Conservation (phyloP, 2,797 vertebrate species). For the Dallia pectoralis region DNA sequence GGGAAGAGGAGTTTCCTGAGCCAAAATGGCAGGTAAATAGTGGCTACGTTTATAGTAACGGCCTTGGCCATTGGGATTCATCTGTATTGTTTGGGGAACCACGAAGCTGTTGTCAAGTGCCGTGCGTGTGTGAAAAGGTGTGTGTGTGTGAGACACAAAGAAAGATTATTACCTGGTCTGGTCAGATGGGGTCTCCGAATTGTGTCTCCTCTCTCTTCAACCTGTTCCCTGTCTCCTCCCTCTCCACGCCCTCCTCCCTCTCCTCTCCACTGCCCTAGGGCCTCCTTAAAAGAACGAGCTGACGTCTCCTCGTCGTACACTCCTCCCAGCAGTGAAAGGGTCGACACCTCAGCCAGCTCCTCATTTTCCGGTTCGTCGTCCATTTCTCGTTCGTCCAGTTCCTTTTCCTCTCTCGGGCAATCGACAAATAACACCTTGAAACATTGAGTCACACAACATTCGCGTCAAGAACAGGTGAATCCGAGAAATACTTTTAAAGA, state of each 20-base stretch:
- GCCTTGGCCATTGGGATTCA: neutral
- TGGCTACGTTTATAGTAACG: neutral
- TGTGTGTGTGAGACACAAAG: neutral
- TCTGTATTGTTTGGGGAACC: neutral
- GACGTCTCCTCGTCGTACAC: constrained; percentile 79
- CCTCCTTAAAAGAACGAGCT: constrained; percentile 79
- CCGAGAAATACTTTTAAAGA: neutral
- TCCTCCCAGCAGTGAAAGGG: constrained; percentile 62
- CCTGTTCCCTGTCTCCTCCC: constrained; percentile 52
- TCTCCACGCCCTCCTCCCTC: constrained; percentile 61
- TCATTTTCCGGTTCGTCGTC: constrained; percentile 3
- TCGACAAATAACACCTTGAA: constrained; percentile 53
- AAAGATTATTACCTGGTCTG: constrained; percentile 68
- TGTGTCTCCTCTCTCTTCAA: constrained; percentile 15
- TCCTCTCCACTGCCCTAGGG: constrained; percentile 77
- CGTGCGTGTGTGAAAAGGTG: neutral
- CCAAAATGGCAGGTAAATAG: neutral
- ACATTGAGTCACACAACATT: constrained; percentile 29
- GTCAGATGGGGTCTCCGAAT: constrained; percentile 17
- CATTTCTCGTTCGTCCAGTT: neutral
- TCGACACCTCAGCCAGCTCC: neutral
- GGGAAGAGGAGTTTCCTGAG: neutral
- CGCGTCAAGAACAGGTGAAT: neutral
- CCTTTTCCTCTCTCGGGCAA: constrained; percentile 33
- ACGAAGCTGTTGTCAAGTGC: neutral